These are phyloP conservation scores for Abramis brama DNA, from an alignment of 2,113 vertebrate species.

Conservation along the genomic window DNA sequence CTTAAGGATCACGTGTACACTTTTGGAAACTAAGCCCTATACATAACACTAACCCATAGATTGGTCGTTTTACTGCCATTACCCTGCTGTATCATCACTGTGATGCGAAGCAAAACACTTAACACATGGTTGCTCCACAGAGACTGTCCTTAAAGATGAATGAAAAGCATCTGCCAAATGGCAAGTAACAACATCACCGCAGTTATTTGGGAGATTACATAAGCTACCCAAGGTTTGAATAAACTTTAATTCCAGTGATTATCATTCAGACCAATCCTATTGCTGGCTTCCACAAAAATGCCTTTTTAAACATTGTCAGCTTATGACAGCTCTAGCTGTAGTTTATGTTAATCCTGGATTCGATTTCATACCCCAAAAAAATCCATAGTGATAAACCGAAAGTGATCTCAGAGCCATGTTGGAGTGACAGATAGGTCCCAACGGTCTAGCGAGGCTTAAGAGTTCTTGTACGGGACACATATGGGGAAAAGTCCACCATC, in stretches of 20 bases:
- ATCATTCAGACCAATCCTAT: conserved; percentile 54
- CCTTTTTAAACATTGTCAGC: conserved; percentile 44
- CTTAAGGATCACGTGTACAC: background rate
- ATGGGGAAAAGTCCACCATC: conserved; percentile 74
- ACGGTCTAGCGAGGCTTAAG: conserved; percentile 67
- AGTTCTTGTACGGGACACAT: conserved; percentile 73
- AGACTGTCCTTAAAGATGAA: background rate
- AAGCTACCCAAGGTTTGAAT: background rate
- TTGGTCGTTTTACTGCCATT: background rate
- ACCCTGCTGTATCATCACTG: background rate
- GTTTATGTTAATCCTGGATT: conserved; percentile 9
- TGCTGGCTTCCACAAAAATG: conserved; percentile 46
- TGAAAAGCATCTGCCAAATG: conserved; percentile 11
- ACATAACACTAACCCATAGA: background rate
- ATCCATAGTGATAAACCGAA: background rate
- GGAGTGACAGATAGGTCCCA: conserved; percentile 67
- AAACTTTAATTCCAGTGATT: conserved; percentile 44
- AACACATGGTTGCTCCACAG: background rate
- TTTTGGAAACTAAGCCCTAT: background rate
- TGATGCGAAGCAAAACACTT: background rate
- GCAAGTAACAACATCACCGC: conserved; percentile 32
- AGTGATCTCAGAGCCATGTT: conserved; percentile 2
- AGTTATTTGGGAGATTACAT: background rate
- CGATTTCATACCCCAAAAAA: conserved; percentile 8
- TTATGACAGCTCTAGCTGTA: conserved; percentile 31